A percentile compares a stretch with the other conserved stretches of the same genome.
Evolutionary conservation across 2,797 vertebrate genomes (phyloP).

Genomic region (Peromyscus melanophrys): DNA sequence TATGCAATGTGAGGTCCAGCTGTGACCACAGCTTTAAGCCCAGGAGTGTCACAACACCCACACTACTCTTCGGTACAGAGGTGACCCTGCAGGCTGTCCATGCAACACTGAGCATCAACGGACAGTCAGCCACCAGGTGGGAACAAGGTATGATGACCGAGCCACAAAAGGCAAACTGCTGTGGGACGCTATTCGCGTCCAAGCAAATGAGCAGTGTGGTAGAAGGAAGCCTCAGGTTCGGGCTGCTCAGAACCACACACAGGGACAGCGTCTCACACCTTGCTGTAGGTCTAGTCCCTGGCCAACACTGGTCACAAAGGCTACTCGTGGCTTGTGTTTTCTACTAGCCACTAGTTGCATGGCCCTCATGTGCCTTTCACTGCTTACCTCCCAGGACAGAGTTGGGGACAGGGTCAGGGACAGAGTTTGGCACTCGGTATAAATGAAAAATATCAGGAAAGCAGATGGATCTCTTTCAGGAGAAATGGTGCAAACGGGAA

Average conservation of each 20-base stretch:
- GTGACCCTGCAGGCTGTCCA: background rate
- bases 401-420: background rate
- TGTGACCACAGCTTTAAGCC: background rate
- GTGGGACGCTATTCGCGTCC: fast-evolving
- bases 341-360: fast-evolving
- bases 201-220: fast-evolving
- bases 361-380: fast-evolving
- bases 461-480: background rate
- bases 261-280: fast-evolving
- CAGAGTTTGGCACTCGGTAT: background rate
- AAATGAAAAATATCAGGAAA: background rate
- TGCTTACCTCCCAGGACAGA: background rate
- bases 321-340: fast-evolving
- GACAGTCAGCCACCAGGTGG: background rate
- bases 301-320: fast-evolving
- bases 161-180: background rate
- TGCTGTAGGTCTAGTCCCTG: fast-evolving
- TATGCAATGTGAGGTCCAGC: fast-evolving
- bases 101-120: background rate
- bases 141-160: fast-evolving
- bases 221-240: fast-evolving
- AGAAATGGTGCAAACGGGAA: background rate
- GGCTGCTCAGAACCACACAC: fast-evolving
- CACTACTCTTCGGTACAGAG: background rate
- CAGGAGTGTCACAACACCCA: background rate